Percentiles rank a stretch among this genome's conserved stretches.
Conservation (phyloP, 2,797 vertebrate genomes). For the Ctenopoma kingsleyae region DNA sequence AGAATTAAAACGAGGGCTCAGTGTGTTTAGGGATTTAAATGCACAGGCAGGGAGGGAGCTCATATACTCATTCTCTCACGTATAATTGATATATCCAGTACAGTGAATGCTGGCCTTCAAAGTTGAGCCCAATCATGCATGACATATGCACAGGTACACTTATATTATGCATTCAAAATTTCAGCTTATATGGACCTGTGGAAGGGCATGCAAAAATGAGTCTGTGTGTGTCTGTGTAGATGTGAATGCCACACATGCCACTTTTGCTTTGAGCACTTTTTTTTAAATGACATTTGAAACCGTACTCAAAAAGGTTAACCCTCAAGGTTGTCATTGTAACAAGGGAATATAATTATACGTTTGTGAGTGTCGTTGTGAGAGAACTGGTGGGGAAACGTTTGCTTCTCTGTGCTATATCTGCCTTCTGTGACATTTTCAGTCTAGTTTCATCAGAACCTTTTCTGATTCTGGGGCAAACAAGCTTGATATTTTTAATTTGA, state of each 20-base stretch:
- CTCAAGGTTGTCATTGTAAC: slow-evolving; percentile 21
- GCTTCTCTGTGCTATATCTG: neutral
- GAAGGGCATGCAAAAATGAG: neutral
- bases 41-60: neutral
- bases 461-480: slow-evolving; percentile 8
- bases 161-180: neutral
- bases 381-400: neutral
- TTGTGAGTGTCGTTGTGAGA: neutral
- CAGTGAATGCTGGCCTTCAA: slow-evolving; percentile 5
- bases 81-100: neutral
- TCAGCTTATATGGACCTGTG: neutral
- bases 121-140: slow-evolving; percentile 13
- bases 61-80: neutral
- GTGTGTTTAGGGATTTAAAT: slow-evolving; percentile 2
- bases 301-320: slow-evolving; percentile 34
- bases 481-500: neutral
- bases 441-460: neutral
- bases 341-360: slow-evolving; percentile 25
- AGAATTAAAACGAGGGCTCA: slow-evolving; percentile 23
- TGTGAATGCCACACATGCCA: neutral
- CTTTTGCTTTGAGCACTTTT: neutral
- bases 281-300: slow-evolving; percentile 51
- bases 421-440: slow-evolving; percentile 15
- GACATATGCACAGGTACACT: slow-evolving; percentile 19
- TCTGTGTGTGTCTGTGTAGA: neutral